Base-by-base conservation (phyloP, 1,140 invertebrate genomes). In the Zaprionus kolodkinae region DNA sequence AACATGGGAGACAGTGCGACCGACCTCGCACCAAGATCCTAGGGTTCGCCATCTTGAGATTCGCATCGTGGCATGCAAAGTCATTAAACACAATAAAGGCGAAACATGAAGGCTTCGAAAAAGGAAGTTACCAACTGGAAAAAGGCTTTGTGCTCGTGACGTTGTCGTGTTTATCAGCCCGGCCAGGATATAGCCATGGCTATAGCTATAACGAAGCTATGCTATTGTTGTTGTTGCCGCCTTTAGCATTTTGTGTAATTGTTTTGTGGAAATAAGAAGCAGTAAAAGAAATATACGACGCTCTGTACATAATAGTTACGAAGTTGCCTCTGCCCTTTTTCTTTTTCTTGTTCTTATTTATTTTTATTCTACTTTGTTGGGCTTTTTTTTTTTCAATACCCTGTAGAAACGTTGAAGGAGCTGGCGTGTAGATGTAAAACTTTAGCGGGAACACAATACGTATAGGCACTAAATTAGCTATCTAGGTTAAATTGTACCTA, bases 121-220 rank as follows among this genome's bases (percentile, higher is more conserved):
- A 65, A 67, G 81, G 62, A 89, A 84, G 67, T 87, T 78, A 36
- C 56, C 64, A 70, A 60, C 36, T 62, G 63, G 38, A 60, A 43
- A 75, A 66, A 52, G 79, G 59, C 56, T 77, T 78, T 76, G 63
- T 65, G 59, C 60, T 69, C 81, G 81, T 85, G 85, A 85, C 63
- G 81, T 89, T 88, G 75, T 85, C 85, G 85, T 81, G 85, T 89
- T 88, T 85, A 85, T 88, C 85, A 88, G 81, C n/a, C 40, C n/a
- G 38, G 11, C 38, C 65, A 69, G 66, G 59, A 74, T 70, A 69
- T 69, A 48, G 25, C 25, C 54, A 38, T 13, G 12, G 43, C 36
- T 11, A 60, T 65, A 35, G 60, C 72, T 48, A 35, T 56, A 56
- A 50, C 52, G 45, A 21, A 48, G 33, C 43, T 35, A 27, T 43